Conservation (phyloP, 37 sponge, comb jelly and placozoan genomes). For the Dysidea cf. avara region DNA sequence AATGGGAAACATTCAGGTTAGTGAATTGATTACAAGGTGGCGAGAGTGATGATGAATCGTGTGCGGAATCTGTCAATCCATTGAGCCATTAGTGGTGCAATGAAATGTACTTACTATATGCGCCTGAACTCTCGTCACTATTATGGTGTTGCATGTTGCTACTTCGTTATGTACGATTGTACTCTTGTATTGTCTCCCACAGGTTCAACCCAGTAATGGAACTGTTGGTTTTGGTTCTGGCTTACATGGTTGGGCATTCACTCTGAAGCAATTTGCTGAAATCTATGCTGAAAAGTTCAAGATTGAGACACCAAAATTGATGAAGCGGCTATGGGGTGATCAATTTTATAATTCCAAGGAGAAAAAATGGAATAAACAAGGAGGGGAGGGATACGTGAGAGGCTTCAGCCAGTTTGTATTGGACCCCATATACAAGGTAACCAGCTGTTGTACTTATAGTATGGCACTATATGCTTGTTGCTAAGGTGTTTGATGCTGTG, state of each 20-base stretch:
- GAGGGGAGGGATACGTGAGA: slow-evolving; percentile 75
- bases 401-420: slow-evolving; percentile 97
- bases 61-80: no score
- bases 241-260: slow-evolving; percentile 99
- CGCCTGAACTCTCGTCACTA: no score
- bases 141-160: neutral
- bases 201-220: slow-evolving; percentile 86
- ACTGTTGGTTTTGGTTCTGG: slow-evolving; percentile 99
- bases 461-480: neutral
- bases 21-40: no score
- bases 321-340: slow-evolving; percentile 98
- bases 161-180: neutral
- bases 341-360: slow-evolving; percentile 85
- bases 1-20: slow-evolving; percentile 78
- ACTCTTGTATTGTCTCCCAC: neutral
- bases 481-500: slow-evolving; percentile 34
- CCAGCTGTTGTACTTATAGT: no score
- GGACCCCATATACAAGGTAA: slow-evolving; percentile 98
- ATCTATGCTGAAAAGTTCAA: slow-evolving; percentile 97
- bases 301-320: slow-evolving; percentile 88
- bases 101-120: no score
- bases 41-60: no score
- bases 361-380: slow-evolving; percentile 90
- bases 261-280: slow-evolving; percentile 98
- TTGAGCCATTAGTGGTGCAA: no score